phyloP scores from a whole-genome alignment of 2,888 invertebrate species.

The Watsonalla cultraria region DNA sequence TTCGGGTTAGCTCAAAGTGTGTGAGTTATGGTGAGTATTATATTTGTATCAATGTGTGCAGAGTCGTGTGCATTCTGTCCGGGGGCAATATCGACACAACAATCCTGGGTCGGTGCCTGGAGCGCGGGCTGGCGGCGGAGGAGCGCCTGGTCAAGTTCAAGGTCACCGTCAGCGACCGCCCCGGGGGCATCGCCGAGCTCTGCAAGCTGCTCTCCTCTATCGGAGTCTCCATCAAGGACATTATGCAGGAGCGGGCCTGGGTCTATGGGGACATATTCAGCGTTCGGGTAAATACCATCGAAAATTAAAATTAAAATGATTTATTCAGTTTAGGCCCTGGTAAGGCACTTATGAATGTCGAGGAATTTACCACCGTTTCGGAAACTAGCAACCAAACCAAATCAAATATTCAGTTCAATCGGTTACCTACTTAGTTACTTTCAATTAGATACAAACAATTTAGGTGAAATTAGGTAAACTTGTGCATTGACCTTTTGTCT shows the following conservation, averaged over 20 bases:
- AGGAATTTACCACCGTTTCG: too few relatives aligned
- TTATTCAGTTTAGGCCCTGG: too few relatives aligned
- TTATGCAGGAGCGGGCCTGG: constrained; percentile 97
- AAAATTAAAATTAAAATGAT: too few relatives aligned
- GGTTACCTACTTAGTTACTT: too few relatives aligned
- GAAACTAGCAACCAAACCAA: too few relatives aligned
- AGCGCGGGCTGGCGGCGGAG: constrained; percentile 92
- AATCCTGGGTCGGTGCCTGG: constrained; percentile 91
- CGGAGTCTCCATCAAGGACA: constrained; percentile 95
- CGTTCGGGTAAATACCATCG: constrained; percentile 56
- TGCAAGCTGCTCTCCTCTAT: constrained; percentile 85
- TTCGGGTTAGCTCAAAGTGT: too few relatives aligned
- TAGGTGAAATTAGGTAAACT: too few relatives aligned
- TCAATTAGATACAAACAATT: too few relatives aligned
- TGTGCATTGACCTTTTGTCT: too few relatives aligned
- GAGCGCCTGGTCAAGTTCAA: constrained; percentile 82
- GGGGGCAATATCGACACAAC: constrained; percentile 97
- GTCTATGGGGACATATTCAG: constrained; percentile 91
- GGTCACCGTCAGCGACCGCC: constrained; percentile 88
- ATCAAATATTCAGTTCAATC: too few relatives aligned
- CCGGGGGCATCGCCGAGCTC: constrained; percentile 92
- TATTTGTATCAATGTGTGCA: constrained; percentile 38
- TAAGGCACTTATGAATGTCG: too few relatives aligned
- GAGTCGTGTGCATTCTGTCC: constrained; percentile 90
- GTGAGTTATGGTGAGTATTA: too few relatives aligned